Evolutionary conservation across 2,113 vertebrate genomes (phyloP), one percentile per base, ranked within the genome.

Genomic region (Mesembrinibis cayennensis): DNA sequence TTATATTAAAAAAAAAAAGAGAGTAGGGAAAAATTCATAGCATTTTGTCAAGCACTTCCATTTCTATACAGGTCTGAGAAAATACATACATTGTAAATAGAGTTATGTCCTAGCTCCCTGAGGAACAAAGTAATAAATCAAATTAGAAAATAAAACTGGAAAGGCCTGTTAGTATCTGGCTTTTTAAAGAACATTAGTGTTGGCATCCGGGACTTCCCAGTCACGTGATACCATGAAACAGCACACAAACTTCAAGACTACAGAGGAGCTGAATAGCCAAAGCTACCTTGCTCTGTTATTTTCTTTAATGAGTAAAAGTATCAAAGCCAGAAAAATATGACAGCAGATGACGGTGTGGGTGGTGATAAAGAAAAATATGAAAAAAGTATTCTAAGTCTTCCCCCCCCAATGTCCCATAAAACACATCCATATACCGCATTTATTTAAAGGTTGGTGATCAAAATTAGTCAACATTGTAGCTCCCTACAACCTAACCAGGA

Each of bases 281-380:
- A 84, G 29, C n/a, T 81, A 88, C 63, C n/a, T 86, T 56, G 29
- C 22, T 83, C n/a, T 93, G 59, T 70, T 81, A 74, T 81, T 92
- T 93, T 73, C 71, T 88, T 92, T 87, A 95, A 94, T 76, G 76
- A 93, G 81, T 59, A 92, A 44, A 67, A 84, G 38, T 65, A 90
- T 44, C 44, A 70, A 30, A 95, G 88, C 55, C 86, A 93, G 82
- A 81, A 93, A 93, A 92, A 81, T 4, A 86, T 40, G 72, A 97
- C n/a, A 90, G 82, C 86, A 95, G 76, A 82, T 95, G 82, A 89
- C 70, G 65, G 49, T 18, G 89, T 95, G 71, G 94, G 95, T 72
- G 89, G 81, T 40, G 76, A 86, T 70, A 92, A 2, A 91, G 77
- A 89, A 91, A 87, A 95, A 92, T 8, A 95, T 2, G n/a, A 66